Percentiles rank a stretch among this genome's conserved stretches.
phyloP scores from a whole-genome alignment of 2,113 vertebrate species.

The Gambusia holbrooki region DNA sequence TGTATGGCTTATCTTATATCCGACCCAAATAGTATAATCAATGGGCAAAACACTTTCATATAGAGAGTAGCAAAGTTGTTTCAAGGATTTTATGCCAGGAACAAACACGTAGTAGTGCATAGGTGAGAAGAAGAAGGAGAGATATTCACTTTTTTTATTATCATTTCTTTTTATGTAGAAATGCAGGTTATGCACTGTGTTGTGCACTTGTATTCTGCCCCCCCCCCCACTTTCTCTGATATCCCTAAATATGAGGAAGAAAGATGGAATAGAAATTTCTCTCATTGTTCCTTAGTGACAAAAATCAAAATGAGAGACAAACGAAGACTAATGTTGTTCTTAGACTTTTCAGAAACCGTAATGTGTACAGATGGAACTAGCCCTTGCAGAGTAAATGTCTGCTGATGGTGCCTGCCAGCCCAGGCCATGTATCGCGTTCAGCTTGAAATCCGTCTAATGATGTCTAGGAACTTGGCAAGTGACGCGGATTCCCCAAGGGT shows the following conservation, averaged over 20 bases:
- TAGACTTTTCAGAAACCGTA: background rate
- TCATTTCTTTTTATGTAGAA: background rate
- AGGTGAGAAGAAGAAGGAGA: background rate
- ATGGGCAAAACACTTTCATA: background rate
- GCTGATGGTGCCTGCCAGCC: background rate
- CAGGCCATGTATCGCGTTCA: background rate
- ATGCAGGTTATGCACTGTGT: no score
- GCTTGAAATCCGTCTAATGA: background rate
- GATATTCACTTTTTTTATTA: background rate
- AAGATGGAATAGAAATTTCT: no score
- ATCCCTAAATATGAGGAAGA: no score
- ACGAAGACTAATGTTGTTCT: background rate
- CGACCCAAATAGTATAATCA: background rate
- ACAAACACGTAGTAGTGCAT: background rate
- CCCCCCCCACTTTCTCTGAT: no score
- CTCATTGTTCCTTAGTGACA: no score
- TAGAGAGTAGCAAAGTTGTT: background rate
- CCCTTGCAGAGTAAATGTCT: background rate
- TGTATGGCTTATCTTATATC: background rate
- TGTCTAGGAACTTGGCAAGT: background rate
- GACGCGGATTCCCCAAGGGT: background rate
- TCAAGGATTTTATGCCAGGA: background rate
- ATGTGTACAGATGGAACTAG: background rate
- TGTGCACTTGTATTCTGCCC: no score
- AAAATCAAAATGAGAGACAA: no score